Base-by-base conservation (phyloP, 2,888 invertebrate species). In the Aelia acuminata region DNA sequence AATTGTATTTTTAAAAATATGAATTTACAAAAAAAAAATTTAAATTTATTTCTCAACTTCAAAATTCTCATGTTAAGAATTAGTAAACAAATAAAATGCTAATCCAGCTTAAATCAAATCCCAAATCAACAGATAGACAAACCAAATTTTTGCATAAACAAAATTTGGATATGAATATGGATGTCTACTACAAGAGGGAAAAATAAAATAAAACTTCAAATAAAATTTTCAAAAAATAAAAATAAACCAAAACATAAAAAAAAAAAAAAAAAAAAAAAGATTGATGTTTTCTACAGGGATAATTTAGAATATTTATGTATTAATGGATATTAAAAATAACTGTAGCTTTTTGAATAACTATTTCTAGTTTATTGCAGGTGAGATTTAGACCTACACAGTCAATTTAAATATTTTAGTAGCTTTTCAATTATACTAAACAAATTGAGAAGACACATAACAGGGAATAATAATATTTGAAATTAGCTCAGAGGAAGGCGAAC, bases 71-170 rank as follows among this genome's bases (percentile, higher is more conserved):
- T 7, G 10, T n/a, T 53, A n/a, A 57, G 13, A 57, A 75, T 20
- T 22, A 39, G 39, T 75, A 75, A 75, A 35, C 75, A 75, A 39
- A 43, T 75, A 10, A 43, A 20, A 75, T 75, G 75, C 22, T 22
- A 43, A 39, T 75, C 75, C 75, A 39, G 75, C 43, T 75, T 75
- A 22, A 39, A 39, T 18, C 35, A 75, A 84, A 84, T 84, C 86
- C 88, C 85, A 87, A 88, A 90, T 48, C 49, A 50, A 49, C 26
- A 43, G 49, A 49, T 31, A 50, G 48, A 50, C 48, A 49, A 50
- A 20, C 48, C 84, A 49, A 49, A 48, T 20, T 48, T 22, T 84
- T 84, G 49, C 31, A 70, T 80, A 63, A 48, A 85, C 57, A 50
- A 63, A n/a, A 48, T 53, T 88, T 88, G 87, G 87, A 50, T 84